These are phyloP conservation scores for Drosophila athabasca DNA, from an alignment of 1,140 invertebrate species.

Conservation along the genomic window DNA sequence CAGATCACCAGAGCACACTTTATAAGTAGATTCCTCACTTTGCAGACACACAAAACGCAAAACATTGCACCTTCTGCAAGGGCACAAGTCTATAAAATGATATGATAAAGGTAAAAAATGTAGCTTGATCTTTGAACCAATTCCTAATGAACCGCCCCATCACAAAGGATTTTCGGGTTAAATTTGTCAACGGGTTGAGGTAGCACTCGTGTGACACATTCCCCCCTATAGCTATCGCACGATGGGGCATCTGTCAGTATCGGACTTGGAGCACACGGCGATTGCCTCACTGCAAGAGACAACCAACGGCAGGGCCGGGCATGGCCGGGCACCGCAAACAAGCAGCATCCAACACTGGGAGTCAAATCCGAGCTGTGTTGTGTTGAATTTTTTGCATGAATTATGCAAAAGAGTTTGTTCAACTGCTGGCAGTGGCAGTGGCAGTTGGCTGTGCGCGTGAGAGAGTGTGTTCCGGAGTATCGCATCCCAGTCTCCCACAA, in stretches of 20 bases:
- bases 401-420: slow-evolving; percentile 74
- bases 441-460: slow-evolving; percentile 11
- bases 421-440: slow-evolving; percentile 24
- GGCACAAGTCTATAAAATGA: too few relatives aligned
- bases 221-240: not conserved
- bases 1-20: too few relatives aligned
- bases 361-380: slow-evolving; percentile 36
- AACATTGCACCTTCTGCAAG: too few relatives aligned
- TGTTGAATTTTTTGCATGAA: slow-evolving; percentile 66
- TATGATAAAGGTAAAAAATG: too few relatives aligned
- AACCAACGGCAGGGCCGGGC: not conserved
- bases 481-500: slow-evolving; percentile 54
- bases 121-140: too few relatives aligned
- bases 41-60: too few relatives aligned
- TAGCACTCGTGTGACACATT: slow-evolving; percentile 27
- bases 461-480: slow-evolving; percentile 39
- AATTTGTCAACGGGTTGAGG: slow-evolving; percentile 14
- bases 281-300: slow-evolving; percentile 13
- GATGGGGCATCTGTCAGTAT: slow-evolving; percentile 9
- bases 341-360: slow-evolving; percentile 27
- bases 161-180: too few relatives aligned
- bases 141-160: too few relatives aligned
- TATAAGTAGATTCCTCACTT: too few relatives aligned
- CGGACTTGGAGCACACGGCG: slow-evolving; percentile 41
- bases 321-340: not conserved